Percentiles rank a stretch among this genome's conserved stretches.
These are phyloP conservation scores for Syngnathus typhle DNA, from an alignment of 2,113 vertebrate genomes.

Conservation along the genomic window DNA sequence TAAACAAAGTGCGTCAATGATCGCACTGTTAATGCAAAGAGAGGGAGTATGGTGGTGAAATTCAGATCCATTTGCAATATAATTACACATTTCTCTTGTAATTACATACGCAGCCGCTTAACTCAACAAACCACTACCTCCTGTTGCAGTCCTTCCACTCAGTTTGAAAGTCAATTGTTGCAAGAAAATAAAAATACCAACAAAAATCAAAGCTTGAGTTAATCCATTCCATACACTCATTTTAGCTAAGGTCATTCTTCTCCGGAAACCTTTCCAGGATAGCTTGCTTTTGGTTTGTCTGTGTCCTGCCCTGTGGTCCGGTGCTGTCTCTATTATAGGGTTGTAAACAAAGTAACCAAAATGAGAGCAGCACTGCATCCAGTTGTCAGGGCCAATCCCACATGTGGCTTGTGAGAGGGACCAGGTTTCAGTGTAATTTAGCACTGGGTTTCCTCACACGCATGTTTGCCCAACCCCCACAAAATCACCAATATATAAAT, in stretches of 20 bases:
- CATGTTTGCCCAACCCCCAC: conserved; percentile 33
- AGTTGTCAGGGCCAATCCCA: conserved; percentile 74
- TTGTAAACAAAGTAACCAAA: conserved; percentile 77
- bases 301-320: conserved; percentile 54
- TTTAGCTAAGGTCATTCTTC: conserved; percentile 9
- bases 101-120: conserved; percentile 59
- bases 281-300: conserved; percentile 36
- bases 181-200: conserved; percentile 19
- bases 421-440: conserved; percentile 68
- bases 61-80: conserved; percentile 62
- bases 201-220: background rate
- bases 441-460: conserved; percentile 39
- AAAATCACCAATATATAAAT: conserved; percentile 1
- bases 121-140: conserved; percentile 40
- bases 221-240: conserved; percentile 14
- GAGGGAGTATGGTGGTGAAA: conserved; percentile 54
- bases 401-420: conserved; percentile 72
- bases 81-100: conserved; percentile 74
- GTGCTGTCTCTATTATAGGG: conserved; percentile 72
- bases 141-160: conserved; percentile 3
- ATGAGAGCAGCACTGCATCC: conserved; percentile 75
- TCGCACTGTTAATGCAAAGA: conserved; percentile 33
- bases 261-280: conserved; percentile 31
- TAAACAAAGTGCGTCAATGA: conserved; percentile 40
- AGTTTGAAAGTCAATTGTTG: conserved; percentile 19